Conservation (phyloP, 1,140 invertebrate species). For the Drosophila jambulina region DNA sequence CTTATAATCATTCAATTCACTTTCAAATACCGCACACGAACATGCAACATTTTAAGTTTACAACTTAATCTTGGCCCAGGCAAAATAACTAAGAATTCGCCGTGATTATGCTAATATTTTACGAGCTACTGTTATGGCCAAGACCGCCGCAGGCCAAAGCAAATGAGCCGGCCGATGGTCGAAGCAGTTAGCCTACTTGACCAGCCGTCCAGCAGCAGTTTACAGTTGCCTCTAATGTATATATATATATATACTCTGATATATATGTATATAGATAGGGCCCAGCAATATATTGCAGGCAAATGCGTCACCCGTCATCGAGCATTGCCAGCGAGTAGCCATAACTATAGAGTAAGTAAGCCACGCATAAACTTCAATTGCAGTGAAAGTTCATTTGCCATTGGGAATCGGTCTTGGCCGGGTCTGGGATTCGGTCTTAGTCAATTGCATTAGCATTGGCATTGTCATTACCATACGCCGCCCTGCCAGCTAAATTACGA, state of each 20-base stretch:
- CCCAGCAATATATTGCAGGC: slow-evolving; percentile 19
- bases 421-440: slow-evolving; percentile 47
- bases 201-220: slow-evolving; percentile 51
- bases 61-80: slow-evolving; percentile 57
- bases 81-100: slow-evolving; percentile 44
- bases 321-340: slow-evolving; percentile 25
- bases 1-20: slow-evolving; percentile 29
- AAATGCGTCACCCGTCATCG: slow-evolving; percentile 75
- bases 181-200: slow-evolving; percentile 61
- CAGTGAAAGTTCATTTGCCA: slow-evolving; percentile 74
- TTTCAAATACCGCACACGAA: slow-evolving; percentile 48
- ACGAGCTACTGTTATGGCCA: slow-evolving; percentile 70
- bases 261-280: slow-evolving; percentile 5
- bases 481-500: slow-evolving; percentile 25
- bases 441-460: slow-evolving; percentile 15
- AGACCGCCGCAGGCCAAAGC: slow-evolving; percentile 28
- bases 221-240: slow-evolving; percentile 31
- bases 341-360: slow-evolving; percentile 41
- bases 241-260: background rate
- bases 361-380: slow-evolving; percentile 72
- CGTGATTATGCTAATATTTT: slow-evolving; percentile 77
- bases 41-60: slow-evolving; percentile 34
- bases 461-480: slow-evolving; percentile 38
- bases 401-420: slow-evolving; percentile 56
- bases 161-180: slow-evolving; percentile 34